phyloP scores from a whole-genome alignment of 2,888 invertebrate species.

The Thymelicus lineola region DNA sequence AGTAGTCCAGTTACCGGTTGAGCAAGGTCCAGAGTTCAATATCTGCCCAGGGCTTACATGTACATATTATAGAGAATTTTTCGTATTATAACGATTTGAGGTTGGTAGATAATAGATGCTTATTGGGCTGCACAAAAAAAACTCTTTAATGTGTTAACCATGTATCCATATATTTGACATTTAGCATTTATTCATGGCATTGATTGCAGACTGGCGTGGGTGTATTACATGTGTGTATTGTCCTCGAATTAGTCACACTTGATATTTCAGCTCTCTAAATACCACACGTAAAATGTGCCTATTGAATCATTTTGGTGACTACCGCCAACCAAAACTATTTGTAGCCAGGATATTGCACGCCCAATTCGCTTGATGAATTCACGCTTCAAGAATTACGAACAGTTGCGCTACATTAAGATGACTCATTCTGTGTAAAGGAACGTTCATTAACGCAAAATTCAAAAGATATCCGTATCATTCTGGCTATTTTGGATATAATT shows the following conservation, averaged over 20 bases:
- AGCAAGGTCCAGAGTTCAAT: too few relatives aligned
- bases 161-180: too few relatives aligned
- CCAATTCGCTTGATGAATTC: constrained; percentile 21
- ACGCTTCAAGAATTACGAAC: constrained; percentile 3
- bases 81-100: too few relatives aligned
- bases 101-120: too few relatives aligned
- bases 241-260: not conserved
- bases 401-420: constrained; percentile 24
- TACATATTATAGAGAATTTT: too few relatives aligned
- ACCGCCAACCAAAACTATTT: constrained; percentile 12
- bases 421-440: constrained; percentile 11
- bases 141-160: too few relatives aligned
- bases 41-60: too few relatives aligned
- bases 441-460: constrained; percentile 11
- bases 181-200: too few relatives aligned
- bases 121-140: too few relatives aligned
- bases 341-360: constrained; percentile 16
- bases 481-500: not conserved
- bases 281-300: constrained; percentile 2
- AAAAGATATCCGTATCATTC: constrained; percentile 7
- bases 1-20: too few relatives aligned
- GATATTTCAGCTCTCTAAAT: not conserved
- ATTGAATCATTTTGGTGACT: constrained; percentile 17
- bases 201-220: too few relatives aligned
- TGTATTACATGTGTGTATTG: too few relatives aligned